Conservation (phyloP, 2,797 vertebrate genomes). For the Acanthurus lineatus region DNA sequence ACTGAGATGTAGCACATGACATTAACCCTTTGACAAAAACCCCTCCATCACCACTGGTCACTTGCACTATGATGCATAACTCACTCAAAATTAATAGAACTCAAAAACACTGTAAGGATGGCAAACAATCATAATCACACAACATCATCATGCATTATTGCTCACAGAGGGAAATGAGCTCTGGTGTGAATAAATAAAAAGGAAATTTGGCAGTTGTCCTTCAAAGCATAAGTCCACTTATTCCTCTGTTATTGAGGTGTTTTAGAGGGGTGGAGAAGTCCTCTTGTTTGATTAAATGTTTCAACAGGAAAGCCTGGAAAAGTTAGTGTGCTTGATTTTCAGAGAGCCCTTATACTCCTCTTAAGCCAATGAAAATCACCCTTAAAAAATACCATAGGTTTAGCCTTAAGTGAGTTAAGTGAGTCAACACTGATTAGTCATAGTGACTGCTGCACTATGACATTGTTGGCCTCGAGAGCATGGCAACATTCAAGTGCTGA, state of each 20-base stretch:
- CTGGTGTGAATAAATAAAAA: background rate
- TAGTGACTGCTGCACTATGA: background rate
- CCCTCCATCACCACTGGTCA: background rate
- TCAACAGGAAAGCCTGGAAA: slow-evolving; percentile 32
- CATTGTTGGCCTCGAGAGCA: slow-evolving; percentile 1
- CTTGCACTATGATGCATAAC: slow-evolving; percentile 9
- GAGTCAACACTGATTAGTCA: background rate
- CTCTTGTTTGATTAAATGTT: slow-evolving; percentile 26
- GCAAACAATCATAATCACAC: slow-evolving; percentile 25
- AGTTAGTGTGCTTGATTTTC: background rate
- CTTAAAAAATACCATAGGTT: background rate
- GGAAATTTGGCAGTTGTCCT: slow-evolving; percentile 16
- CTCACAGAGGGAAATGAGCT: slow-evolving; percentile 15
- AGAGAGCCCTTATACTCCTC: background rate
- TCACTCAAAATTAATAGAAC: slow-evolving; percentile 7
- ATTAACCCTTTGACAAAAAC: slow-evolving; percentile 13
- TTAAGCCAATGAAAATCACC: background rate
- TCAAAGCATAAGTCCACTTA: background rate
- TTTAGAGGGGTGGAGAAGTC: slow-evolving; percentile 6
- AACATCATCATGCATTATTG: slow-evolving; percentile 22
- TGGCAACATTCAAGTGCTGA: background rate
- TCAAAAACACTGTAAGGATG: background rate
- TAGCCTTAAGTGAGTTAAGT: background rate
- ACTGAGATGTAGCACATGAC: slow-evolving; percentile 8
- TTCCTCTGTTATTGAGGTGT: slow-evolving; percentile 6